phyloP scores from a whole-genome alignment of 2,113 vertebrate genomes.

The Syrrhaptes paradoxus region DNA sequence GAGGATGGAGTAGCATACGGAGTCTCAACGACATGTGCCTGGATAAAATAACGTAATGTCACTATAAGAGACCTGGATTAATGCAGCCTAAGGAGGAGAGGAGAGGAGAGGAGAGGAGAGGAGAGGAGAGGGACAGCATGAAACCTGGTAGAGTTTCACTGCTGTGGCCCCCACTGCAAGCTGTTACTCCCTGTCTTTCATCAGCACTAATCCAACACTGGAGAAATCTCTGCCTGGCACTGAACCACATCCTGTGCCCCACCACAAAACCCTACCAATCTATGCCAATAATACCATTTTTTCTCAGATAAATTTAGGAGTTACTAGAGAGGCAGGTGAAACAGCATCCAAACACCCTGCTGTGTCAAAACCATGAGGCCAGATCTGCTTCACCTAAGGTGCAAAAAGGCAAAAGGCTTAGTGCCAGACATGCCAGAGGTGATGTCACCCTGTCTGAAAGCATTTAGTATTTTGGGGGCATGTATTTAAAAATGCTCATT shows the following conservation, averaged over 20 bases:
- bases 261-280: not conserved
- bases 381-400: not conserved
- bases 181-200: not conserved
- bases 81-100: not conserved
- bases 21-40: not conserved
- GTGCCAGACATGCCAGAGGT: not conserved
- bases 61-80: not conserved
- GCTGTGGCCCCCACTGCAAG: not conserved
- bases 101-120: no score
- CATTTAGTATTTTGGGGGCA: not conserved
- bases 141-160: not conserved
- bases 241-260: not conserved
- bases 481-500: not conserved
- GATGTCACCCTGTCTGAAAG: not conserved
- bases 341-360: not conserved
- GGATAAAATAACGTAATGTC: not conserved
- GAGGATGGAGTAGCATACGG: not conserved
- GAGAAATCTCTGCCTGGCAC: not conserved
- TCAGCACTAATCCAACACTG: not conserved
- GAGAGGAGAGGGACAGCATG: not conserved
- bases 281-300: not conserved
- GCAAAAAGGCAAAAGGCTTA: not conserved
- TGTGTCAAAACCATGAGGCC: fast-evolving
- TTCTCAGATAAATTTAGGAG: not conserved
- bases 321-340: not conserved